These are phyloP conservation scores for Fringilla coelebs DNA, from an alignment of 2,797 vertebrate species.

Conservation along the genomic window DNA sequence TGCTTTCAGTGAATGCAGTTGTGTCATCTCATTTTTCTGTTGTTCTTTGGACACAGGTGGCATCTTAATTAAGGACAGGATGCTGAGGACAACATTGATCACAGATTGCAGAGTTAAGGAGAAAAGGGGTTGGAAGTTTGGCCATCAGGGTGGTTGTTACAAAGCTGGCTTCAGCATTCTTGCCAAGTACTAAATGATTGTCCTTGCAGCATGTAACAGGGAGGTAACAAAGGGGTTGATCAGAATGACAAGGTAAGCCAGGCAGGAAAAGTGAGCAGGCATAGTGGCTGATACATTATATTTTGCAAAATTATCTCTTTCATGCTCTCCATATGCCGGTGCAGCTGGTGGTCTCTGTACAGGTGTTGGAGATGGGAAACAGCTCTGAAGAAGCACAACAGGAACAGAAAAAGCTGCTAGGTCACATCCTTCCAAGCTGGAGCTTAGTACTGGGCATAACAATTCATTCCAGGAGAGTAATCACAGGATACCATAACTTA, in stretches of 20 bases:
- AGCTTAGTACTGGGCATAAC: neutral
- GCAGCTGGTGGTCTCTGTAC: neutral
- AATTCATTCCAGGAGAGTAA: neutral
- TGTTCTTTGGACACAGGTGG: neutral
- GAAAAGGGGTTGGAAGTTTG: neutral
- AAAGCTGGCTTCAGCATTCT: neutral
- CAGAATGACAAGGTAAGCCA: neutral
- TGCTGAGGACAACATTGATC: neutral
- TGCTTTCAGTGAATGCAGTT: neutral
- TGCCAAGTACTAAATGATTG: neutral
- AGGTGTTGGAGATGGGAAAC: neutral
- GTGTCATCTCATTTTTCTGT: neutral
- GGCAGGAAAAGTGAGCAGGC: neutral
- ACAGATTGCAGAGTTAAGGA: neutral
- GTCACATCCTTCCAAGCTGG: neutral
- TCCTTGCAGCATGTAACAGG: rapidly evolving
- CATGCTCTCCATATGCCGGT: neutral
- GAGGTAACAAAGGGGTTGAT: neutral
- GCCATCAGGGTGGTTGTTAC: rapidly evolving
- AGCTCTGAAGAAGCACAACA: neutral
- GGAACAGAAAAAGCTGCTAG: neutral
- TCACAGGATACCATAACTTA: neutral
- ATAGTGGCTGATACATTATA: neutral
- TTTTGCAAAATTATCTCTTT: neutral
- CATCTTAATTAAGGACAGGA: neutral